Conservation (phyloP, 2,797 vertebrate species). For the Acanthopagrus latus region DNA sequence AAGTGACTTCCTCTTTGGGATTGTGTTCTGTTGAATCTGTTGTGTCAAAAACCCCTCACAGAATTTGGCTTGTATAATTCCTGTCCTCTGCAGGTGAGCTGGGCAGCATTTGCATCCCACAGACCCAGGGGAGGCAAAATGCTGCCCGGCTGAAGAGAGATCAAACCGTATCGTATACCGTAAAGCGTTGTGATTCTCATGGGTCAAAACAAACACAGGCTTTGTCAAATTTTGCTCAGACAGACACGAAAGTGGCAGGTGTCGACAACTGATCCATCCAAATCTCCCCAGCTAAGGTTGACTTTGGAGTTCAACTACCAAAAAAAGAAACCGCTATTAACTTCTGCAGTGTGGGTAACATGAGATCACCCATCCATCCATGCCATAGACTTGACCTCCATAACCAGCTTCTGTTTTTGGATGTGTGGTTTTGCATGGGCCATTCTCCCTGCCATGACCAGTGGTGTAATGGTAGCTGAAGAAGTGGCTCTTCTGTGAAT, state of each 20-base stretch:
- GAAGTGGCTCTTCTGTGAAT: constrained; percentile 8
- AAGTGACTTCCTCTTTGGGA: not conserved
- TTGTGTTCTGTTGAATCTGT: constrained; percentile 9
- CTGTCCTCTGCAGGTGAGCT: constrained; percentile 24
- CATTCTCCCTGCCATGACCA: constrained; percentile 71
- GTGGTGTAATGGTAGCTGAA: constrained; percentile 58
- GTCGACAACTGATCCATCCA: constrained; percentile 72
- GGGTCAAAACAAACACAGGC: constrained; percentile 14
- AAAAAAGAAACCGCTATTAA: constrained; percentile 57
- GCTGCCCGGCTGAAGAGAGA: constrained; percentile 44
- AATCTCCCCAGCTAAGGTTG: constrained; percentile 83
- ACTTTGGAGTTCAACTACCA: constrained; percentile 57
- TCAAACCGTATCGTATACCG: not conserved
- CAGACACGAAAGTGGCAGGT: constrained; percentile 15
- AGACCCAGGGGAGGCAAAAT: constrained; percentile 14
- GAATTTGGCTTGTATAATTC: constrained; percentile 22
- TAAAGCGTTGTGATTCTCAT: not conserved
- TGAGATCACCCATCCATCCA: constrained; percentile 63
- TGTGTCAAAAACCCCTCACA: not conserved
- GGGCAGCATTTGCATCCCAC: constrained; percentile 28
- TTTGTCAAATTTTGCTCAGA: not conserved
- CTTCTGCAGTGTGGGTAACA: constrained; percentile 68
- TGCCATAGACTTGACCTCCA: constrained; percentile 62
- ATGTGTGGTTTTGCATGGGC: constrained; percentile 70
- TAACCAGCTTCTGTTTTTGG: constrained; percentile 71